Evolutionary conservation across 2,797 vertebrate genomes (phyloP).

Genomic region (Smutsia gigantea): DNA sequence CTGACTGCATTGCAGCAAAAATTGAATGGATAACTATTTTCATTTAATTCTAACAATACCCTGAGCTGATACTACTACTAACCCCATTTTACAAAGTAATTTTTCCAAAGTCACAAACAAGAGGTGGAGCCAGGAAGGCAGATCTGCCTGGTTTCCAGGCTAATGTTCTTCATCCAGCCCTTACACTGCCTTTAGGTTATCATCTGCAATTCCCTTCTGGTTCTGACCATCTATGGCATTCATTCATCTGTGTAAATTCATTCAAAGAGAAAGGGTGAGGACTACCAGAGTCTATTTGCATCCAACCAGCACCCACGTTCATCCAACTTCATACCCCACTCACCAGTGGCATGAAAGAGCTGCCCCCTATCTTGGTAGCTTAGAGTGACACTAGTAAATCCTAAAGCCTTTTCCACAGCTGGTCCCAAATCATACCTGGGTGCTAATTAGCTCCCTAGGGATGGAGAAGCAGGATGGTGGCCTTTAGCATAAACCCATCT

Average conservation of each 20-base stretch:
- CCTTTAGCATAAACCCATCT: not conserved
- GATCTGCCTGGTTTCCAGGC: not conserved
- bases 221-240: not conserved
- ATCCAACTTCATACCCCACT: not conserved
- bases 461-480: not conserved
- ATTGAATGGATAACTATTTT: not conserved
- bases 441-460: not conserved
- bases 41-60: not conserved
- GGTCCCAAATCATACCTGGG: not conserved
- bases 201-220: not conserved
- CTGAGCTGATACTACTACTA: not conserved
- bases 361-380: not conserved
- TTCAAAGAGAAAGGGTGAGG: not conserved
- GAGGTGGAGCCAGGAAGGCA: not conserved
- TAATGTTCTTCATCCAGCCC: not conserved
- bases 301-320: not conserved
- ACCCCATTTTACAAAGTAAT: not conserved
- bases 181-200: not conserved
- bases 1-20: not conserved
- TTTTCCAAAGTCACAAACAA: constrained; percentile 16
- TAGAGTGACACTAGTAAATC: not conserved
- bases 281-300: too few relatives aligned
- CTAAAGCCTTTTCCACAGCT: not conserved
- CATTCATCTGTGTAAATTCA: not conserved
- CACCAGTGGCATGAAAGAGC: not conserved